Evolutionary conservation across 2,888 invertebrate genomes (phyloP).

Genomic region (Pachydiplax longipennis): DNA sequence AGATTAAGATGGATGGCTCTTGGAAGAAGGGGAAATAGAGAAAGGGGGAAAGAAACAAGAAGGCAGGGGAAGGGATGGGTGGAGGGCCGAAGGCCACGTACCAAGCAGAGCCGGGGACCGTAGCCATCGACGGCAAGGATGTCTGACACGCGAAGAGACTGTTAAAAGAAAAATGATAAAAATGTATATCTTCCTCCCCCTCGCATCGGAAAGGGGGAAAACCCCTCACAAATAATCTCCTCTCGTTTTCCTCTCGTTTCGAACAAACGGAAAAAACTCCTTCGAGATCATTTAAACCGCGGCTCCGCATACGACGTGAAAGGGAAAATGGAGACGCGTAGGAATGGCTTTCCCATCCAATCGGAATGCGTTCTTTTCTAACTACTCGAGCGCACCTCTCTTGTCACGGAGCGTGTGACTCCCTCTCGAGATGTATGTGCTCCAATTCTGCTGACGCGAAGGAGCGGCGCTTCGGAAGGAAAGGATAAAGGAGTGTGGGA

Average conservation of each 20-base stretch:
- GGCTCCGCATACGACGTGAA: neutral
- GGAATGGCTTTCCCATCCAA: neutral
- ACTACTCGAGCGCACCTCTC: neutral
- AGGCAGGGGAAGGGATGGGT: neutral
- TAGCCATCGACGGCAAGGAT: conserved; percentile 33
- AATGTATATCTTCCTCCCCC: neutral
- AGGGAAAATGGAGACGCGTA: neutral
- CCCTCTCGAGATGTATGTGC: neutral
- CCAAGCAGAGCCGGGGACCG: conserved; percentile 34
- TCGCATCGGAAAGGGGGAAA: neutral
- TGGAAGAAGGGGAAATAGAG: neutral
- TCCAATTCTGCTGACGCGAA: neutral
- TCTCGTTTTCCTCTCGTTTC: neutral
- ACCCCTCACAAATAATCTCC: neutral
- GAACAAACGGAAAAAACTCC: neutral
- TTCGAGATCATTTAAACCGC: neutral
- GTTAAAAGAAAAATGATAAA: conserved; percentile 26
- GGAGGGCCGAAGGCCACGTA: neutral
- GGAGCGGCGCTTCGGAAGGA: neutral
- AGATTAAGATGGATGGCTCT: conserved; percentile 19
- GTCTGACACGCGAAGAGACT: conserved; percentile 42
- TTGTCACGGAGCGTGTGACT: neutral
- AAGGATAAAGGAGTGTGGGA: neutral
- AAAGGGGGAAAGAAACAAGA: neutral
- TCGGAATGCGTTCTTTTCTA: neutral